A percentile compares a stretch with the other conserved stretches of the same genome.
Evolutionary conservation across 2,797 vertebrate species (phyloP).

Genomic region (Eulemur albifrons): DNA sequence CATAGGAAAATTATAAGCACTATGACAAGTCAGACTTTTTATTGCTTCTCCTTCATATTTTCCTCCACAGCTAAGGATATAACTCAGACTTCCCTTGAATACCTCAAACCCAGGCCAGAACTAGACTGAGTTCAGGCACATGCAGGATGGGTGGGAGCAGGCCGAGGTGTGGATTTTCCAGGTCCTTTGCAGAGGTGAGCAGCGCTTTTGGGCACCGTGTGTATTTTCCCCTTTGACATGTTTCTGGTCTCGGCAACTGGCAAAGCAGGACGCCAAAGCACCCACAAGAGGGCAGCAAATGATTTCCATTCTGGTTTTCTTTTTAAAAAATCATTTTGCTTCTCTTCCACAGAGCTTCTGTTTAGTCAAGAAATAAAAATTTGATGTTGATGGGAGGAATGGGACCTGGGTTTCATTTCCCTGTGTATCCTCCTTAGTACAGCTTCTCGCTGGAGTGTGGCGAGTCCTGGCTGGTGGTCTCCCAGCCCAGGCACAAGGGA

Average conservation of each 20-base stretch:
- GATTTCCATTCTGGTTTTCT: conserved; percentile 75
- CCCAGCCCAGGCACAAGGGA: neutral
- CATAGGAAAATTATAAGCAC: neutral
- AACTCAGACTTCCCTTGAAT: neutral
- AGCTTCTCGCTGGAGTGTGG: conserved; percentile 69
- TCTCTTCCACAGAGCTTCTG: conserved; percentile 74
- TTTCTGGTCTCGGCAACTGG: neutral
- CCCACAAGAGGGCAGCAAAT: conserved; percentile 87
- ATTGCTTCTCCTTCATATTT: neutral
- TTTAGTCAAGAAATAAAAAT: conserved; percentile 83
- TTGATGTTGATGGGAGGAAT: conserved; percentile 77
- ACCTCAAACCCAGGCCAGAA: neutral
- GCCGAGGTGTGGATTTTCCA: neutral
- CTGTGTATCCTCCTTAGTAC: conserved; percentile 74
- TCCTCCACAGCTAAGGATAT: neutral
- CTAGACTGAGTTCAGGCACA: neutral
- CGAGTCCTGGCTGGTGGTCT: conserved; percentile 50
- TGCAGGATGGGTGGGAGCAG: neutral
- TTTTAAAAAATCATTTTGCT: conserved; percentile 72
- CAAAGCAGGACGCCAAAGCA: conserved; percentile 8
- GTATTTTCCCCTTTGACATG: accelerated
- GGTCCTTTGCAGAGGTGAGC: neutral
- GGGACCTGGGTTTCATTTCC: conserved; percentile 81
- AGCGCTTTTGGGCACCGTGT: neutral
- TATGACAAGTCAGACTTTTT: neutral